A percentile compares a stretch with the other conserved stretches of the same genome.
Evolutionary conservation across 2,888 invertebrate genomes (phyloP).

Genomic region (Eupithecia centaureata): DNA sequence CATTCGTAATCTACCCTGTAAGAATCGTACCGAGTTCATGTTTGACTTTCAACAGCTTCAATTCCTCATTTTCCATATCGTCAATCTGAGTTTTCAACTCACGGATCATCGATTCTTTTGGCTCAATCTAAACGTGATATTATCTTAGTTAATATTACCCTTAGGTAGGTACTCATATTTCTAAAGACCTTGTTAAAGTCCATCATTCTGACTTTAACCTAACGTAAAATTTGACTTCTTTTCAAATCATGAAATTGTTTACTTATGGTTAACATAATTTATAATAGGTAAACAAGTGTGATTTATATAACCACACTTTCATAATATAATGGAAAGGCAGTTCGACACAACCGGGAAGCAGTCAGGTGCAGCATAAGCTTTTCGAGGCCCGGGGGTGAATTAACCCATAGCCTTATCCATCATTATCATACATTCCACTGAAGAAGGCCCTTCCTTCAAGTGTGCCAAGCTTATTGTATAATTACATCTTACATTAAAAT

Average conservation of each 20-base stretch:
- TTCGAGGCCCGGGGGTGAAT: not conserved
- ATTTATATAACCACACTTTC: too few species aligned
- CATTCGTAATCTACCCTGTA: not conserved
- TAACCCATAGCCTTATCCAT: not conserved
- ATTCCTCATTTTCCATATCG: slow-evolving; percentile 93
- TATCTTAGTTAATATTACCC: not conserved
- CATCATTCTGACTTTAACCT: too few species aligned
- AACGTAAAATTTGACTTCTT: too few species aligned
- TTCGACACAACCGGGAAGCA: not conserved
- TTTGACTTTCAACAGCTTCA: slow-evolving; percentile 84
- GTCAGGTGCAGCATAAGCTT: not conserved
- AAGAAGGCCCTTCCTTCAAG: too few species aligned
- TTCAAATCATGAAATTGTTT: too few species aligned
- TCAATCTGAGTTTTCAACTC: slow-evolving; percentile 91
- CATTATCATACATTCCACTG: too few species aligned
- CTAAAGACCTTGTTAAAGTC: not conserved
- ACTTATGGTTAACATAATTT: too few species aligned
- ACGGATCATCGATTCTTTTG: slow-evolving; percentile 90
- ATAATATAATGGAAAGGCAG: too few species aligned
- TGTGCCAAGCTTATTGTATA: not conserved
- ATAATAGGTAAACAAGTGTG: too few species aligned
- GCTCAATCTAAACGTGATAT: slow-evolving; percentile 87
- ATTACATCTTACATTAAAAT: not conserved
- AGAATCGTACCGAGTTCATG: slow-evolving; percentile 73
- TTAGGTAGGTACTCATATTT: not conserved